A percentile compares a stretch with the other conserved stretches of the same genome.
phyloP scores from a whole-genome alignment of 2,797 vertebrate species.

The Cuculus canorus region DNA sequence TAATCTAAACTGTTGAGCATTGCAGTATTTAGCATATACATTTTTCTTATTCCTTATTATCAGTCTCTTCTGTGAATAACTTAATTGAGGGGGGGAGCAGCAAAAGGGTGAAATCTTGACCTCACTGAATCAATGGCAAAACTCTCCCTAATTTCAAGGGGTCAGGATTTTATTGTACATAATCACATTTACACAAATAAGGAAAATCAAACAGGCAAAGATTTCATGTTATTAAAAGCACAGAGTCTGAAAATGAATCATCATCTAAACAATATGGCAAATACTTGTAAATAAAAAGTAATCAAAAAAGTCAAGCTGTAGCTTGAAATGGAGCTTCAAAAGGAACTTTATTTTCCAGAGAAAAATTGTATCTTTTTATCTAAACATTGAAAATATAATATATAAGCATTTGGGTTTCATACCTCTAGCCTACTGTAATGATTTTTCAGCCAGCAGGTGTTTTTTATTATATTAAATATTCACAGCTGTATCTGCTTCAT shows the following conservation, averaged over 20 bases:
- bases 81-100: rapidly evolving
- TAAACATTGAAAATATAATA: not conserved
- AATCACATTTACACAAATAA: not conserved
- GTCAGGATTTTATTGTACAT: not conserved
- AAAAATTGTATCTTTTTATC: not conserved
- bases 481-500: not conserved
- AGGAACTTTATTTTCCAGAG: not conserved
- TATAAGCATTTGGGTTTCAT: not conserved
- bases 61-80: not conserved
- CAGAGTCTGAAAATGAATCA: not conserved
- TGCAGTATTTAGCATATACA: not conserved
- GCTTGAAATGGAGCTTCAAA: not conserved
- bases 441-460: not conserved
- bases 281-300: conserved; percentile 7
- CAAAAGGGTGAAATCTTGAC: not conserved
- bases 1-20: not conserved
- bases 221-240: not conserved
- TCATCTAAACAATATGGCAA: not conserved
- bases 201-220: not conserved
- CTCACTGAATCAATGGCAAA: not conserved
- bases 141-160: not conserved
- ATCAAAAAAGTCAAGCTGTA: not conserved
- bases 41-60: not conserved
- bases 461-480: not conserved
- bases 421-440: not conserved